These are phyloP conservation scores for Eustalomyia histrio DNA, from an alignment of 2,888 invertebrate species.

Conservation along the genomic window DNA sequence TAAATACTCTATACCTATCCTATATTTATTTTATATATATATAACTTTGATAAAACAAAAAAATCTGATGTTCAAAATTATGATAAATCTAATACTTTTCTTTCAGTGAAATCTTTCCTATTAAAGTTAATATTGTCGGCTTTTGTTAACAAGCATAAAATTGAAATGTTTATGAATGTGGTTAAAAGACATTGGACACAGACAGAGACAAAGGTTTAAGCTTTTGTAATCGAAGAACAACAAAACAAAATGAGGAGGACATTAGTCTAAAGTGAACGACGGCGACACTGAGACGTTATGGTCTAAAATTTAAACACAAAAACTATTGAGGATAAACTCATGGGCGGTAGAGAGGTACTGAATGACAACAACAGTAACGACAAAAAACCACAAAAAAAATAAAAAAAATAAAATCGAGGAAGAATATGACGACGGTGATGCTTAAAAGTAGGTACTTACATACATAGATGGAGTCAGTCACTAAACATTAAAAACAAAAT, in stretches of 20 bases:
- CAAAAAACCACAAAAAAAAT: not conserved
- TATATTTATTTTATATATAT: too few relatives aligned
- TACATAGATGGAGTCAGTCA: not conserved
- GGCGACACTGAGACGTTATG: conserved; percentile 1
- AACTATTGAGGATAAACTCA: not conserved
- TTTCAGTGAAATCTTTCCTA: too few relatives aligned
- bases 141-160: too few relatives aligned
- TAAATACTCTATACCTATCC: too few relatives aligned
- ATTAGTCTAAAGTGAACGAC: not conserved
- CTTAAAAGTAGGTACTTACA: not conserved
- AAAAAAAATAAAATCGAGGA: not conserved
- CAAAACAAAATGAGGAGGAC: not conserved
- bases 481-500: not conserved
- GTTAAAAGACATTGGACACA: too few relatives aligned
- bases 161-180: too few relatives aligned
- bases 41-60: too few relatives aligned
- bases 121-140: too few relatives aligned
- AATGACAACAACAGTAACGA: not conserved
- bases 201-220: too few relatives aligned
- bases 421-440: not conserved
- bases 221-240: not conserved
- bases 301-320: not conserved
- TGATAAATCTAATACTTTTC: too few relatives aligned
- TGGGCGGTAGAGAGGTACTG: not conserved
- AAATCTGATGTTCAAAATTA: too few relatives aligned